These are phyloP conservation scores for Ara ararauna DNA, from an alignment of 2,797 vertebrate species.

Conservation along the genomic window DNA sequence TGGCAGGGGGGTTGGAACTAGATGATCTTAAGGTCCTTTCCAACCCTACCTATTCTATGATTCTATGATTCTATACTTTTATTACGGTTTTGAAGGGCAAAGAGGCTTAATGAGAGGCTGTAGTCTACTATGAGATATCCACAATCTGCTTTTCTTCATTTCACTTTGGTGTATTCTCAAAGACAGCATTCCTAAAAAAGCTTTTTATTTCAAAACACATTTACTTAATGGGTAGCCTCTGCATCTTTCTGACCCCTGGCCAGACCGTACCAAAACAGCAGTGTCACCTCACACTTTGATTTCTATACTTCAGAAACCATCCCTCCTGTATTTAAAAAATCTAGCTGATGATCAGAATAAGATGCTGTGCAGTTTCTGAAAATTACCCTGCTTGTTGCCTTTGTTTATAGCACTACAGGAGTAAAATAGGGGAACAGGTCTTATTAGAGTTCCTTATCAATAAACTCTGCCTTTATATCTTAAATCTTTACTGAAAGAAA, in stretches of 20 bases:
- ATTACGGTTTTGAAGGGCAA: not conserved
- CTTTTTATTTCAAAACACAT: not conserved
- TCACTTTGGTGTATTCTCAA: not conserved
- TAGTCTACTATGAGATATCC: not conserved
- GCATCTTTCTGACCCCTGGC: not conserved
- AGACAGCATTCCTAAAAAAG: not conserved
- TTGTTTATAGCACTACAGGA: not conserved
- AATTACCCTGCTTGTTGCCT: not conserved
- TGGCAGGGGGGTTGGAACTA: no score
- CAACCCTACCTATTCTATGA: no score
- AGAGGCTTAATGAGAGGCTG: not conserved
- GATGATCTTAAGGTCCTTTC: no score
- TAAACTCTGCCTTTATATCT: not conserved
- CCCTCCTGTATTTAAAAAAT: not conserved
- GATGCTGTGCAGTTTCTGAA: not conserved
- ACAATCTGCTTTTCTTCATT: not conserved
- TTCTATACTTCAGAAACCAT: not conserved
- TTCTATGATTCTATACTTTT: not conserved
- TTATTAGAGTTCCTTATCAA: slow-evolving; percentile 47
- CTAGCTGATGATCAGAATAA: not conserved
- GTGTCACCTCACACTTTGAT: not conserved
- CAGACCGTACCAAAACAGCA: not conserved
- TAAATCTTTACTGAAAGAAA: not conserved
- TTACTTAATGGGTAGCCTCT: not conserved
- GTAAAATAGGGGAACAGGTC: not conserved